A percentile compares a stretch with the other conserved stretches of the same genome.
Conservation (phyloP, 2,797 vertebrate species). For the Pterois miles region DNA sequence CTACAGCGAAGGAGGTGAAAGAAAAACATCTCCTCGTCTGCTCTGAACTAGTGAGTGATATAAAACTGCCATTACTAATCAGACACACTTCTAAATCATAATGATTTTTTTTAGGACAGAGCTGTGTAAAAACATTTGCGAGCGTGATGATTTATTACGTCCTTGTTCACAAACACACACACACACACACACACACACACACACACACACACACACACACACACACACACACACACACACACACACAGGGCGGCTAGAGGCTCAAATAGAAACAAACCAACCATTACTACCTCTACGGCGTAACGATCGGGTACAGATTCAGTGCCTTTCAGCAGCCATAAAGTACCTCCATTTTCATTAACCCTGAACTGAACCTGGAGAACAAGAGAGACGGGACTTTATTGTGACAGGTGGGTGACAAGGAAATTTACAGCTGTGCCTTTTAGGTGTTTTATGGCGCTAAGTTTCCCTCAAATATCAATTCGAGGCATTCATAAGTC, state of each 20-base stretch:
- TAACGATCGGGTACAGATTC: conserved; percentile 48
- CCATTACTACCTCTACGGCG: conserved; percentile 5
- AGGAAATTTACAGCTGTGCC: conserved; percentile 40
- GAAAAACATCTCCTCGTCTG: conserved; percentile 3
- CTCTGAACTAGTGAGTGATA: conserved; percentile 27
- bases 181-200: conserved; percentile 10
- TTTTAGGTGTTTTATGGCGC: conserved; percentile 50
- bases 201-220: conserved; percentile 7
- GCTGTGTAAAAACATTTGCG: conserved; percentile 44
- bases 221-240: conserved; percentile 5
- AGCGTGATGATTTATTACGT: conserved; percentile 42
- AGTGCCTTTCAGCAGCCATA: conserved; percentile 50
- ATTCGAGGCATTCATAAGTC: conserved; percentile 30
- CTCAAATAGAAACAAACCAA: conserved; percentile 55
- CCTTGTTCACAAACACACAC: neutral
- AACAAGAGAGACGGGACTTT: conserved; percentile 51
- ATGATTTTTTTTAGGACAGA: conserved; percentile 48
- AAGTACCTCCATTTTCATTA: conserved; percentile 69
- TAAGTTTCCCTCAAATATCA: conserved; percentile 19
- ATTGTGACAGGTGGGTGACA: conserved; percentile 41
- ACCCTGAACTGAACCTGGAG: conserved; percentile 65
- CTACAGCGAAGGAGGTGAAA: conserved; percentile 4
- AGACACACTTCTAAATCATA: conserved; percentile 51
- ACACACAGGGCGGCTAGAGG: conserved; percentile 1
- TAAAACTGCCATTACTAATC: conserved; percentile 46